A percentile compares a stretch with the other conserved stretches of the same genome.
phyloP scores from a whole-genome alignment of 2,113 vertebrate species.

The Egretta garzetta region DNA sequence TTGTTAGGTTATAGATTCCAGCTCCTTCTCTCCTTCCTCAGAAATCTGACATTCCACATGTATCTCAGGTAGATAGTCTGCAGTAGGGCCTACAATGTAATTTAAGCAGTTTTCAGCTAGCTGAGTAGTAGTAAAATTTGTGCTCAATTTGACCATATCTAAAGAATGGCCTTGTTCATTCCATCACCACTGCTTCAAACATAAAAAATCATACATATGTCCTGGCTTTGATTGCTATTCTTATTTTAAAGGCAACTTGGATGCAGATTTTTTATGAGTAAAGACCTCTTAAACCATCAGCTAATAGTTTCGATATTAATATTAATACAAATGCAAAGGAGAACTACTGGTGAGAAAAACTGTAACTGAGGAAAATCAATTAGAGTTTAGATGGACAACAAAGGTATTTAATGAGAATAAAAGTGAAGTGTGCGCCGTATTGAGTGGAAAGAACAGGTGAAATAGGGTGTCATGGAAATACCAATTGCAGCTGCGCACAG shows the following conservation, averaged over 20 bases:
- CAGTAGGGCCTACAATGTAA: background rate
- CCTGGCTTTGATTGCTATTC: background rate
- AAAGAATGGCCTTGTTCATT: background rate
- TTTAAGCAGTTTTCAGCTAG: background rate
- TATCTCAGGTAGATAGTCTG: background rate
- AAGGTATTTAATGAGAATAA: background rate
- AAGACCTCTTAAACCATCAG: background rate
- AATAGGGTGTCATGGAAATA: background rate
- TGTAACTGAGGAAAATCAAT: background rate
- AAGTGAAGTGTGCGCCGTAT: background rate
- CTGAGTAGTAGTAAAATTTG: background rate
- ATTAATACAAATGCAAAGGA: background rate
- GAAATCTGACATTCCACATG: background rate
- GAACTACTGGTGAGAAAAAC: background rate
- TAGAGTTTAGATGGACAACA: background rate
- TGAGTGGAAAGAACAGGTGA: background rate
- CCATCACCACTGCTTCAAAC: background rate
- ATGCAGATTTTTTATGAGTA: background rate
- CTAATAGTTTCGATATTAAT: background rate
- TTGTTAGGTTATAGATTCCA: background rate
- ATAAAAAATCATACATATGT: background rate
- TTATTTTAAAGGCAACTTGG: background rate
- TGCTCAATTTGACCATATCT: background rate
- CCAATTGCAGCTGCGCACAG: background rate
- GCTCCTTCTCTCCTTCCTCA: background rate